phyloP scores from a whole-genome alignment of 2,113 vertebrate genomes.

The Hemicordylus capensis region DNA sequence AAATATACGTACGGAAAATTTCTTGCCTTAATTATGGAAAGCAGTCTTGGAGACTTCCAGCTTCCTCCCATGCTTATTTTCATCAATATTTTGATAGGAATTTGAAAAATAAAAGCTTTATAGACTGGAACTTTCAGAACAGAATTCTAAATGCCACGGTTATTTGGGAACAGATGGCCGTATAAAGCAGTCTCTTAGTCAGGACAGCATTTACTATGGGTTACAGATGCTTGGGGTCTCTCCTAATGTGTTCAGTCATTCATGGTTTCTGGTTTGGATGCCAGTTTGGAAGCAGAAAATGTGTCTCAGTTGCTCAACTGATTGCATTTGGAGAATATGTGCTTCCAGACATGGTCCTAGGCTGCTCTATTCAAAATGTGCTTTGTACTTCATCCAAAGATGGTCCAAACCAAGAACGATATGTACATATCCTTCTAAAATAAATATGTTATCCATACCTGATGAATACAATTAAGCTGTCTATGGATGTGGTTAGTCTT shows the following conservation, averaged over 20 bases:
- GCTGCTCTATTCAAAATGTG: neutral
- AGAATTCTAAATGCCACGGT: slow-evolving; percentile 33
- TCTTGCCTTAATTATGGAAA: neutral
- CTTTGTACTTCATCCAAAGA: neutral
- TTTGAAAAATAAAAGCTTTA: slow-evolving; percentile 38
- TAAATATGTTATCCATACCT: neutral
- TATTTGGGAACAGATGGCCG: slow-evolving; percentile 55
- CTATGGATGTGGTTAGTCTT: neutral
- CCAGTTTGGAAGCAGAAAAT: slow-evolving; percentile 9
- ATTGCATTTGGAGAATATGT: neutral
- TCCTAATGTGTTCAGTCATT: neutral
- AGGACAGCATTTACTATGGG: neutral
- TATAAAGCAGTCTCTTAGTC: slow-evolving; percentile 19
- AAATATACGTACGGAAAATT: neutral
- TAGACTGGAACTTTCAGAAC: slow-evolving; percentile 36
- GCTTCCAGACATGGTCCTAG: accelerated
- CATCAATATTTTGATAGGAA: slow-evolving; percentile 2
- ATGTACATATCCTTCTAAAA: neutral
- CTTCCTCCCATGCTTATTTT: slow-evolving; percentile 32
- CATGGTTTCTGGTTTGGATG: slow-evolving; percentile 5
- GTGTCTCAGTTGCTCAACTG: neutral
- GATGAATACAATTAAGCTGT: neutral
- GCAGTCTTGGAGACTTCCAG: neutral
- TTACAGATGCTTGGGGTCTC: slow-evolving; percentile 44
- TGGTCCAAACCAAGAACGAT: neutral